These are phyloP conservation scores for Trichomycterus rosablanca DNA, from an alignment of 2,113 vertebrate genomes.

Conservation along the genomic window DNA sequence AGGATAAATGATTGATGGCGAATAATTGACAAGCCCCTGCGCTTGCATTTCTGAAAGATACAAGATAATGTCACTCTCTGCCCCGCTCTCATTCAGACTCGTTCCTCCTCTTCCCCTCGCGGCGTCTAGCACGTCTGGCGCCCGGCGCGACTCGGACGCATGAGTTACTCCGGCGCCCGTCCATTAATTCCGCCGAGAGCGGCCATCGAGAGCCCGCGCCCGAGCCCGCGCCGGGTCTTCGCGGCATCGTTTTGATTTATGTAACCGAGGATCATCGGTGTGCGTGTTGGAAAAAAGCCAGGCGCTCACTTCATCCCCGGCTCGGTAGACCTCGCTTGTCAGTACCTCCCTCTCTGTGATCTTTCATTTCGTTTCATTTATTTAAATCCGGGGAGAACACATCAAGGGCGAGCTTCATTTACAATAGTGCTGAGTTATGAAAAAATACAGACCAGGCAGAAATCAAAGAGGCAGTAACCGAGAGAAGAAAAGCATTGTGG, in stretches of 20 bases:
- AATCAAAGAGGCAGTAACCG: too few species aligned
- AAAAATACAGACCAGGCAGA: background rate
- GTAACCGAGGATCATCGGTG: constrained; percentile 4
- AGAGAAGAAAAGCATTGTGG: too few species aligned
- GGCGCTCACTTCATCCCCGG: constrained; percentile 16
- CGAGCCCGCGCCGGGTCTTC: background rate
- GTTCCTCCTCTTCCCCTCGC: background rate
- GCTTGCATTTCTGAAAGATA: background rate
- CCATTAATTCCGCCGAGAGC: constrained; percentile 21
- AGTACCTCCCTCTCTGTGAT: constrained; percentile 16
- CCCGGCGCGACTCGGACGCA: constrained; percentile 1
- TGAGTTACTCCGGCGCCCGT: background rate
- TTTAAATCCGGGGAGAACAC: constrained; percentile 15
- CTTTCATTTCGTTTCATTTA: constrained; percentile 26
- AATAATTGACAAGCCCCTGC: constrained; percentile 22
- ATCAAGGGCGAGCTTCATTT: constrained; percentile 19
- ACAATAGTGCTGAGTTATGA: constrained; percentile 1
- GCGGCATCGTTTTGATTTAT: constrained; percentile 27
- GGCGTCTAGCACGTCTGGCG: background rate
- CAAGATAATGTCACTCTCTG: constrained; percentile 3
- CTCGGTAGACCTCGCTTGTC: constrained; percentile 8
- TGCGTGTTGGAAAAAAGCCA: constrained; percentile 12
- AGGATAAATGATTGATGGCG: constrained; percentile 31
- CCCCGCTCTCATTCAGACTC: too few species aligned
- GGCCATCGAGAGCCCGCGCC: constrained; percentile 17